A percentile compares a stretch with the other conserved stretches of the same genome.
Evolutionary conservation across 2,113 vertebrate genomes (phyloP).

Genomic region (Cryptomyrus ogoouensis): DNA sequence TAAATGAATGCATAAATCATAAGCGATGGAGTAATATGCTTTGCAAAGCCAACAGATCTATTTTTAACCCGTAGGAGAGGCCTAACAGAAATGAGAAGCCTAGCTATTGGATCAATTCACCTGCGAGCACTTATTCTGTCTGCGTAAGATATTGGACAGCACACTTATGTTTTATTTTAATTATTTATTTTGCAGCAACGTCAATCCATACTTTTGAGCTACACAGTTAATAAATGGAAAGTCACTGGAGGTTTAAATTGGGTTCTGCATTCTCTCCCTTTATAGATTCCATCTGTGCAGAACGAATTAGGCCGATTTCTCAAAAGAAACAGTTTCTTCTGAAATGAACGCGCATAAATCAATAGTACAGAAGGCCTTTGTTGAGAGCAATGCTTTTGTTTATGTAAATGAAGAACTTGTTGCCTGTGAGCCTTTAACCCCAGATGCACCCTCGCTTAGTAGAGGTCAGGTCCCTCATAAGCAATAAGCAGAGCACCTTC

Average conservation of each 20-base stretch:
- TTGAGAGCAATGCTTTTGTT: background rate
- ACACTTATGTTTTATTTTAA: background rate
- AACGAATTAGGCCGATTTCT: background rate
- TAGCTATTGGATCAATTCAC: background rate
- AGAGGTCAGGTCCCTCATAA: background rate
- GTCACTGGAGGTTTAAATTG: background rate
- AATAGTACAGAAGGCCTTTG: background rate
- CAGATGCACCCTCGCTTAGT: background rate
- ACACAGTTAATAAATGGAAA: background rate
- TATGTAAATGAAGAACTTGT: background rate
- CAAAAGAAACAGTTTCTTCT: background rate
- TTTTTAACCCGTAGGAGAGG: background rate
- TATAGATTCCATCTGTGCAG: background rate
- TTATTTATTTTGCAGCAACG: background rate
- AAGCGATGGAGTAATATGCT: background rate
- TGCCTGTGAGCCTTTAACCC: background rate
- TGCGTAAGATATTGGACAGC: background rate
- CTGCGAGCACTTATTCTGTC: background rate
- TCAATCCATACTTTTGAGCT: background rate
- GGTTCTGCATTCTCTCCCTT: background rate
- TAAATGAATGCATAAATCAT: background rate
- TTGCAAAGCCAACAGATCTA: background rate
- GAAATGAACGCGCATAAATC: background rate
- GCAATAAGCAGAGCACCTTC: background rate
- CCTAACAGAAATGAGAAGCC: background rate